A percentile compares a stretch with the other conserved stretches of the same genome.
phyloP scores from a whole-genome alignment of 2,113 vertebrate genomes.

The Onychostoma macrolepis region DNA sequence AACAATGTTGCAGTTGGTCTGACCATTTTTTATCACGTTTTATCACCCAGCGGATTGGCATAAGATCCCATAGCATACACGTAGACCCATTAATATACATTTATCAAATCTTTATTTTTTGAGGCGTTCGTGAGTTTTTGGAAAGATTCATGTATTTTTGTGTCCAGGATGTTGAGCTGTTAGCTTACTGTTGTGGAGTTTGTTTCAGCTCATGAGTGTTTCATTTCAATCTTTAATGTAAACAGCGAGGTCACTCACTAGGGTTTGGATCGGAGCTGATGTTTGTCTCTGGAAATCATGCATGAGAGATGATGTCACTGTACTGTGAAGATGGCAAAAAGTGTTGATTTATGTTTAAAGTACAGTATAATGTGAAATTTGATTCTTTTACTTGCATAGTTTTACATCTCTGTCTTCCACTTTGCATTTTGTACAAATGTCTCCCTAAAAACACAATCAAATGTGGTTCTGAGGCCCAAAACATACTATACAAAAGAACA shows the following conservation, averaged over 20 bases:
- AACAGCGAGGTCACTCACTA: neutral
- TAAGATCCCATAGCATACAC: neutral
- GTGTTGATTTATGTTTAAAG: constrained; percentile 45
- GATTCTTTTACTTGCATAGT: constrained; percentile 11
- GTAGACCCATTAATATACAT: neutral
- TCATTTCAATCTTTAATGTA: neutral
- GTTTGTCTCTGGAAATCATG: neutral
- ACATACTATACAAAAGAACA: neutral
- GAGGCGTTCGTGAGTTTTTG: no score
- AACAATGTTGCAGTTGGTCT: neutral
- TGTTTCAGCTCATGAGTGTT: neutral
- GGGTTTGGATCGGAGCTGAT: neutral
- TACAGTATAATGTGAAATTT: constrained; percentile 18
- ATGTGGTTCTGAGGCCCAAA: neutral
- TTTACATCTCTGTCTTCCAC: constrained; percentile 19
- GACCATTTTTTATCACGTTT: neutral
- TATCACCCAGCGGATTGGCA: neutral
- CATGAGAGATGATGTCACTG: constrained; percentile 26
- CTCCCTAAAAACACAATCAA: neutral
- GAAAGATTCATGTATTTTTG: no score
- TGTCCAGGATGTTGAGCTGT: no score
- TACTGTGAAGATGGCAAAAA: constrained; percentile 44
- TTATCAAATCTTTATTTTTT: neutral
- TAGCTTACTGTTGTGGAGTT: no score
- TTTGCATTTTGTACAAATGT: constrained; percentile 9